Evolutionary conservation across 2,797 vertebrate species (phyloP).

Genomic region (Graptemys geographica): DNA sequence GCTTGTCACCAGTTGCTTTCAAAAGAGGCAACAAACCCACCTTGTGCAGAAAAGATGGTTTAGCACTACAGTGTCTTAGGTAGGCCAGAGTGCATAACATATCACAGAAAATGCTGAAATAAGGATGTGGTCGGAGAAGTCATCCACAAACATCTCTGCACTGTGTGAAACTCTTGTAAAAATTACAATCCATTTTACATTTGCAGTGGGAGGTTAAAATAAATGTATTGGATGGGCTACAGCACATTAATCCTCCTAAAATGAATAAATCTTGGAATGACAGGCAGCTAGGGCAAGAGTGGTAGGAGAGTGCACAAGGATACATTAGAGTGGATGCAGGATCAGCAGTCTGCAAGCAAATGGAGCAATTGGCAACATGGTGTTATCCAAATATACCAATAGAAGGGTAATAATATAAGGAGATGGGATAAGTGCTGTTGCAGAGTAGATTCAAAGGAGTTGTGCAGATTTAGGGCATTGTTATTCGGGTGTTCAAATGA

Average conservation of each 20-base stretch:
- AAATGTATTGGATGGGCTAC: fast-evolving
- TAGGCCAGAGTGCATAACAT: not conserved
- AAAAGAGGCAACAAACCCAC: not conserved
- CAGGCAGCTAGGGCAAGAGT: not conserved
- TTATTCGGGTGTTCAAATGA: not conserved
- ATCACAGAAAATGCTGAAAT: not conserved
- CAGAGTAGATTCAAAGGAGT: not conserved
- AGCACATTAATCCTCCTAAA: not conserved
- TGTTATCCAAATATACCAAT: not conserved
- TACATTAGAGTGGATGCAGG: fast-evolving
- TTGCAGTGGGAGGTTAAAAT: not conserved
- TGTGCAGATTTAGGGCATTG: not conserved
- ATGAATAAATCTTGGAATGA: not conserved
- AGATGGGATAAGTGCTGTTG: not conserved
- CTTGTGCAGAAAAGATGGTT: not conserved
- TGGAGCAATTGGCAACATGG: fast-evolving
- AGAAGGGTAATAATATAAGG: fast-evolving
- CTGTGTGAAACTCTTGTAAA: not conserved
- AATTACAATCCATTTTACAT: not conserved
- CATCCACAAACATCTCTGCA: not conserved
- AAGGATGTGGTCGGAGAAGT: not conserved
- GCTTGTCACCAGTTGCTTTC: slow-evolving; percentile 29
- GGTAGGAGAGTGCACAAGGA: not conserved
- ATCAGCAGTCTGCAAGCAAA: not conserved
- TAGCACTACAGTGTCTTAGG: not conserved